A percentile compares a stretch with the other conserved stretches of the same genome.
Conservation (phyloP, 1,140 invertebrate species). For the Glomeris maerens region DNA sequence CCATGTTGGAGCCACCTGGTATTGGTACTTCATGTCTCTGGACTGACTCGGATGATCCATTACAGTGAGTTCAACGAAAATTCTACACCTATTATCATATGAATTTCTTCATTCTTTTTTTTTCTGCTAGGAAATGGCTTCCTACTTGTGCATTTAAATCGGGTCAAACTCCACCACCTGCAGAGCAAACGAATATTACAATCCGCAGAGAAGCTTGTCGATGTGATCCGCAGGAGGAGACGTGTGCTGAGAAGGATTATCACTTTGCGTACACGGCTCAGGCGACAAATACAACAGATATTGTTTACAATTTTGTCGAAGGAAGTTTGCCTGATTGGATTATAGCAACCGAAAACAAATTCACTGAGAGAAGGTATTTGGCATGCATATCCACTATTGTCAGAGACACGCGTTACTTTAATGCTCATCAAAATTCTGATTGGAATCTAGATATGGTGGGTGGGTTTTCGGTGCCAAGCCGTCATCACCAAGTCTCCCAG, state of each 20-base stretch:
- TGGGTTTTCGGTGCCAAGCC: slow-evolving; percentile 24
- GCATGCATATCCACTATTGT: not conserved
- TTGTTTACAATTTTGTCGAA: slow-evolving; percentile 33
- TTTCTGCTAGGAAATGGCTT: too few relatives aligned
- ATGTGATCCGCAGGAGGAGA: not conserved
- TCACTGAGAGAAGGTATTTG: slow-evolving; percentile 27
- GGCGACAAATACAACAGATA: slow-evolving; percentile 16
- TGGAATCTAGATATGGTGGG: slow-evolving; percentile 29
- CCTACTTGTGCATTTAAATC: too few relatives aligned
- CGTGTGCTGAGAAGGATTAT: slow-evolving; percentile 16
- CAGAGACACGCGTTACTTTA: slow-evolving; percentile 3
- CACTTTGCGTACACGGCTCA: slow-evolving; percentile 18
- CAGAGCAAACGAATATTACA: too few relatives aligned
- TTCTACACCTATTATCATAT: not conserved
- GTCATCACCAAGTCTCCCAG: slow-evolving; percentile 11
- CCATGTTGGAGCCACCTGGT: slow-evolving; percentile 6
- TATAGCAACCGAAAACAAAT: slow-evolving; percentile 28
- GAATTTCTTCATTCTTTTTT: not conserved
- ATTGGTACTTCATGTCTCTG: slow-evolving; percentile 4
- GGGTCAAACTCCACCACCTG: too few relatives aligned
- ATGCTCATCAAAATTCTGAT: slow-evolving; percentile 7
- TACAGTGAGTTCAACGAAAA: slow-evolving; percentile 6
- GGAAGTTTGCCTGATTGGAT: slow-evolving; percentile 29
- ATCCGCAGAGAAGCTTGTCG: too few relatives aligned
- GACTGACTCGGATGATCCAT: slow-evolving; percentile 8